phyloP scores from a whole-genome alignment of 2,113 vertebrate genomes.

The Hystrix cristata region DNA sequence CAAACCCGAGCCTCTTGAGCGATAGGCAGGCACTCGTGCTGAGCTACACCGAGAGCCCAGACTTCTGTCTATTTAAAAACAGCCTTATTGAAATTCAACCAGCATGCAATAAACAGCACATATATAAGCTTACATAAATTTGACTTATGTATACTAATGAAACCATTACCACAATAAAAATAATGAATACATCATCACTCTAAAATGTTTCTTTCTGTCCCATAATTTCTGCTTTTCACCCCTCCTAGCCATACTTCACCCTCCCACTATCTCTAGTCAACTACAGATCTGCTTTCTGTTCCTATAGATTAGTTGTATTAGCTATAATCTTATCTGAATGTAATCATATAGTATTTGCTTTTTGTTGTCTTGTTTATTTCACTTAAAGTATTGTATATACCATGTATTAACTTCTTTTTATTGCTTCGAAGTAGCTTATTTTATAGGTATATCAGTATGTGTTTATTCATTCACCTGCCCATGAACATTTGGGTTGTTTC shows the following conservation, averaged over 20 bases:
- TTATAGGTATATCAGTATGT: background rate
- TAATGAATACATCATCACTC: background rate
- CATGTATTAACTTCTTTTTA: constrained; percentile 17
- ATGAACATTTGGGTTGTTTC: background rate
- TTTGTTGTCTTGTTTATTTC: constrained; percentile 32
- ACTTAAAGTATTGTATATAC: background rate
- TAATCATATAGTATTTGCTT: background rate
- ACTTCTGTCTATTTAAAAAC: background rate
- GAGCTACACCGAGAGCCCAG: background rate
- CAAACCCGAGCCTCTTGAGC: background rate
- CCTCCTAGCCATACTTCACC: background rate
- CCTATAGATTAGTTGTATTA: background rate
- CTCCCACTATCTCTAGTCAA: background rate
- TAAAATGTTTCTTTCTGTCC: background rate
- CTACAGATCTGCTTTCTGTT: background rate
- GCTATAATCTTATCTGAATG: constrained; percentile 54
- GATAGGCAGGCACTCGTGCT: background rate
- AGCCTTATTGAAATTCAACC: background rate
- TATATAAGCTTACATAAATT: constrained; percentile 12
- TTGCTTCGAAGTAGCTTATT: background rate
- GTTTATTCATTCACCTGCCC: background rate
- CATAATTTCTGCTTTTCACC: background rate
- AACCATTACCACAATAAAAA: background rate
- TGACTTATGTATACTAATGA: background rate
- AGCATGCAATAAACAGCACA: background rate